Evolutionary conservation across 2,113 vertebrate species (phyloP).

Genomic region (Felis chaus): DNA sequence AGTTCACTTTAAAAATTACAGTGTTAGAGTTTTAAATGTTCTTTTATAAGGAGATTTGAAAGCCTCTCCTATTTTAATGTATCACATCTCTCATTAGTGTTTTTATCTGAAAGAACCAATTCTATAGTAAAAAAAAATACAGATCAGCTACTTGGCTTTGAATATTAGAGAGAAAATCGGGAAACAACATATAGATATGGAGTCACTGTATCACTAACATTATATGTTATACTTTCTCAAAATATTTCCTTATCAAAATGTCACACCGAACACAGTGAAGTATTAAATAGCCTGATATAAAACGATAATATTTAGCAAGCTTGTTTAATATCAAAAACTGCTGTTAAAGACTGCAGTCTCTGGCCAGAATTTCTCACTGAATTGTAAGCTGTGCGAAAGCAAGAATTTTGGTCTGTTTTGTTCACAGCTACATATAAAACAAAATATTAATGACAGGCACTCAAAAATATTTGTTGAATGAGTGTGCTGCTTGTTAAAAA

Average conservation of each 20-base stretch:
- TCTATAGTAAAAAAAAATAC: neutral
- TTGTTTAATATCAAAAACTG: neutral
- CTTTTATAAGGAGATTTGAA: neutral
- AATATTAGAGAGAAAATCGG: conserved; percentile 26
- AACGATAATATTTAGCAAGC: neutral
- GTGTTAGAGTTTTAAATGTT: neutral
- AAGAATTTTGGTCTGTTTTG: conserved; percentile 5
- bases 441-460: neutral
- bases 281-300: neutral
- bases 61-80: neutral
- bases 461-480: neutral
- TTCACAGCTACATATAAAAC: neutral
- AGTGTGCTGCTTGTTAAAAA: neutral
- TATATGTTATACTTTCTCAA: neutral
- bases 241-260: neutral
- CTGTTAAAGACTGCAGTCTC: neutral
- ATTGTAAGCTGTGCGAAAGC: neutral
- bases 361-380: neutral
- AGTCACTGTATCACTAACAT: neutral
- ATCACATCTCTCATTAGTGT: neutral
- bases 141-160: neutral
- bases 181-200: neutral
- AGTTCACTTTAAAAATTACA: neutral
- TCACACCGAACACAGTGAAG: neutral
- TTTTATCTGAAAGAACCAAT: neutral